Evolutionary conservation across 1,140 invertebrate species (phyloP).

Genomic region (Chironomus striatipennis): DNA sequence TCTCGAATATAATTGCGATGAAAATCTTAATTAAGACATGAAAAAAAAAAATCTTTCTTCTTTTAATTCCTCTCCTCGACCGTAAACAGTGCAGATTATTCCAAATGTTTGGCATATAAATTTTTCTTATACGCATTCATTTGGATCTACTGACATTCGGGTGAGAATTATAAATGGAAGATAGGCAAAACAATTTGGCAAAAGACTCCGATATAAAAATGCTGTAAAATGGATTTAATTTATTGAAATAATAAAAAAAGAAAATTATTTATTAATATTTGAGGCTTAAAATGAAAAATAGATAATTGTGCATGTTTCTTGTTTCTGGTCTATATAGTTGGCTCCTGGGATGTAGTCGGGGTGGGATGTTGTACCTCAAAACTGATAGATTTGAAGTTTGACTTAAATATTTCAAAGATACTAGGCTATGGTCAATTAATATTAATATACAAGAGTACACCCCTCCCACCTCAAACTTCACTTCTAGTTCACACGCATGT

Average conservation of each 20-base stretch:
- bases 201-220: background rate
- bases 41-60: too few species aligned
- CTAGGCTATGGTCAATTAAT: too few species aligned
- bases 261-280: conserved; percentile 15
- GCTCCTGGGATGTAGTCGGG: background rate
- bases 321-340: background rate
- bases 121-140: too few species aligned
- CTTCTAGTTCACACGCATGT: too few species aligned
- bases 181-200: conserved; percentile 2
- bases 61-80: background rate
- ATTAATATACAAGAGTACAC: too few species aligned
- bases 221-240: background rate
- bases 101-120: too few species aligned
- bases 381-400: too few species aligned
- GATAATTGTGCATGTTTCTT: background rate
- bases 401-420: too few species aligned
- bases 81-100: too few species aligned
- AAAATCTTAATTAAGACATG: background rate
- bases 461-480: too few species aligned
- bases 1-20: background rate
- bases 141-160: too few species aligned
- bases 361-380: too few species aligned
- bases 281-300: conserved; percentile 3
- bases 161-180: background rate
- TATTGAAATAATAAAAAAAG: background rate